Base-by-base conservation (phyloP, 2,888 invertebrate species). In the Imbricaverruca yamaguchii region DNA sequence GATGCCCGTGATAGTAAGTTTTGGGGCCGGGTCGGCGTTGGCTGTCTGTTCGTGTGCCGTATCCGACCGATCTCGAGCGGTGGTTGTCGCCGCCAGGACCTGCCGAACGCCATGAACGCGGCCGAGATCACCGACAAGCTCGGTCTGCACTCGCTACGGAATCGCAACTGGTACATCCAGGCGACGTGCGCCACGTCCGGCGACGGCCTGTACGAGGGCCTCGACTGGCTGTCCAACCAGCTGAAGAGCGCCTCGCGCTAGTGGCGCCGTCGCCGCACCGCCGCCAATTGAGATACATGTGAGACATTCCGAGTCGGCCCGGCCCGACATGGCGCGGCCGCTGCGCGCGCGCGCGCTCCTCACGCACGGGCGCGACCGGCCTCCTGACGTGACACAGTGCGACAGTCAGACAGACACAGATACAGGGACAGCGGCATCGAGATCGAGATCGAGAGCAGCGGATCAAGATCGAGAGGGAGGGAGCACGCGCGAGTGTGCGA, bases 41-140 rank as follows among this genome's bases (percentile, higher is more conserved):
- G 39, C 39, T 39, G 39, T 39, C 39, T 1, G 39, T 39, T 39
- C 39, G 39, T 39, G 39, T 39, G 39, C 39, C 39, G 39, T 39
- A 39, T 39, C 39, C 39, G 39, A 39, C 39, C 39, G 39, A 39
- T 39, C 39, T 39, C 39, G 39, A 39, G 39, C 39, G 39, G 39
- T 39, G 39, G 39, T 39, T 39, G 39, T 82, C 83, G 21, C 85
- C 88, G 89, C 69, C 87, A 97, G 95, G 99, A 99, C 92, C 92
- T 99, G 91, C 98, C 98, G 87, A 99, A 99, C 89, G 98, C 98
- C 86, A 99, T 99, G 98, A 98, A 97, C 89, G 98, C 98, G 85
- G 98, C 98, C 84, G 99, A 99, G 91, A 97, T 99, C 86, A 99
- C 98, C 86, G 98, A 99, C 90, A 99, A 98, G 91, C 91, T 99